Percentiles rank a stretch among this genome's conserved stretches.
phyloP scores from a whole-genome alignment of 2,797 vertebrate genomes.

The Lophius americanus region DNA sequence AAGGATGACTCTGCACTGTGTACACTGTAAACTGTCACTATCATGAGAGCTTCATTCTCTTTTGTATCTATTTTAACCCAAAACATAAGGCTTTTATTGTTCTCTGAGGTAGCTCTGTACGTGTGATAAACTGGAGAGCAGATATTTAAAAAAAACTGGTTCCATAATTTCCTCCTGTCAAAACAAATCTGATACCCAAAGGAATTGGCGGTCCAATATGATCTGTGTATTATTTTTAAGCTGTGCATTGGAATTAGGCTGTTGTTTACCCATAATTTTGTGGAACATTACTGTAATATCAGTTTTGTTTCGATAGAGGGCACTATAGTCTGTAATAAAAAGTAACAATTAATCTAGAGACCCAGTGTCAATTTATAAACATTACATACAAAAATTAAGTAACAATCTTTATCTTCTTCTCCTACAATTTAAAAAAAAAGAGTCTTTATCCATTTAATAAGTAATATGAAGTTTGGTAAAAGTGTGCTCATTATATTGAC shows the following conservation, averaged over 20 bases:
- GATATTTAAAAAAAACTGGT: not conserved
- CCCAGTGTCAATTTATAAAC: not conserved
- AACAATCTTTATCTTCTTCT: not conserved
- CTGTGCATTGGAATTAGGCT: not conserved
- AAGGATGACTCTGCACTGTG: constrained; percentile 21
- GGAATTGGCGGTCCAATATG: not conserved
- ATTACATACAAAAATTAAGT: not conserved
- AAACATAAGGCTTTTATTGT: not conserved
- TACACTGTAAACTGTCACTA: constrained; percentile 27
- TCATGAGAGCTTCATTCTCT: constrained; percentile 3
- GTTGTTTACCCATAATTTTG: constrained; percentile 8
- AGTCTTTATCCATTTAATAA: not conserved
- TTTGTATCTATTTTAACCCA: not conserved
- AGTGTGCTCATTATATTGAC: not conserved
- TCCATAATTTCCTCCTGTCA: not conserved
- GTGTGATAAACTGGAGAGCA: not conserved
- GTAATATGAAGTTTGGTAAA: not conserved
- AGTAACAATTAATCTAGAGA: not conserved
- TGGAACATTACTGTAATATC: constrained; percentile 26
- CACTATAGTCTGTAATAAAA: constrained; percentile 35
- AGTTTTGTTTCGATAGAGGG: constrained; percentile 49
- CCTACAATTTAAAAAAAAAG: not conserved
- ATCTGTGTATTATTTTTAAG: not conserved
- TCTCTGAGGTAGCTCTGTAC: constrained; percentile 10
- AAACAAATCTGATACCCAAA: not conserved